These are phyloP conservation scores for Cryptocephalus moraei DNA, from an alignment of 2,888 invertebrate genomes.

Conservation along the genomic window DNA sequence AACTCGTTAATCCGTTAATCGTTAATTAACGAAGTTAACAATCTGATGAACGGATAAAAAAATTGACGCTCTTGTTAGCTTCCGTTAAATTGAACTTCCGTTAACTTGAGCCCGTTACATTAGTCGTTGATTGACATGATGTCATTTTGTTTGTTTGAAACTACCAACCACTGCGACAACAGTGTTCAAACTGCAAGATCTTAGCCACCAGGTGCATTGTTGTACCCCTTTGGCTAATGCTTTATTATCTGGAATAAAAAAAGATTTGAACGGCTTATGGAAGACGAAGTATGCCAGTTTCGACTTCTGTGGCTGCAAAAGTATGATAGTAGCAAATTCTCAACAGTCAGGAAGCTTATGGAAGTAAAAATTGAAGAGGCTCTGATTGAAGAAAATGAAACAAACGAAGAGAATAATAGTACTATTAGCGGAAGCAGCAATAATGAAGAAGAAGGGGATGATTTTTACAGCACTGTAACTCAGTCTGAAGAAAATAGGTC, in stretches of 20 bases:
- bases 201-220: neutral
- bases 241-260: neutral
- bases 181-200: neutral
- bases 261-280: too few species aligned
- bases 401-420: too few species aligned
- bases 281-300: too few species aligned
- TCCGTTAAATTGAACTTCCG: too few species aligned
- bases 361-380: too few species aligned
- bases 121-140: neutral
- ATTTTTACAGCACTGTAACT: too few species aligned
- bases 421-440: too few species aligned
- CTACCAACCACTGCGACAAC: neutral
- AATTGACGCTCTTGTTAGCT: neutral
- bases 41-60: neutral
- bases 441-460: neutral
- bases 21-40: neutral
- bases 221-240: neutral
- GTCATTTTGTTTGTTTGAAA: neutral
- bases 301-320: too few species aligned
- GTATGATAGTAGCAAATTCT: too few species aligned
- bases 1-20: neutral
- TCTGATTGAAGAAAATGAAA: too few species aligned
- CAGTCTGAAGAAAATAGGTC: neutral
- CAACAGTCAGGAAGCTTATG: too few species aligned
- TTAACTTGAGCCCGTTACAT: slow-evolving; percentile 1